Conservation (phyloP, 2,113 vertebrate species). For the Microcebus murinus region DNA sequence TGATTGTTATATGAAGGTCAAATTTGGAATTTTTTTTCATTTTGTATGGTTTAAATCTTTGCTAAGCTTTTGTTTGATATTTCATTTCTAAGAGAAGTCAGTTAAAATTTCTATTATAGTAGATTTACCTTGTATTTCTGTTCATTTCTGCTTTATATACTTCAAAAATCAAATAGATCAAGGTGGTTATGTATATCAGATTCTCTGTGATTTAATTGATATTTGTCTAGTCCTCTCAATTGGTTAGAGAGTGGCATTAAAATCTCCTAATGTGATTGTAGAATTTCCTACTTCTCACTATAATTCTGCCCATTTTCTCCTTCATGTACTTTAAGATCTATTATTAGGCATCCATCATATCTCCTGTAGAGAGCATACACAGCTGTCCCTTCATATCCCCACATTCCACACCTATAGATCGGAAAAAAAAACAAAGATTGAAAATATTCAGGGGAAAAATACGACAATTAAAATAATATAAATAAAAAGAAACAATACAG, state of each 20-base stretch:
- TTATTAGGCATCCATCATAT: neutral
- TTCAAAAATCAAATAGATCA: neutral
- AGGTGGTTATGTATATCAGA: neutral
- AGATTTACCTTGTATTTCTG: neutral
- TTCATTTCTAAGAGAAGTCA: neutral
- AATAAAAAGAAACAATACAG: neutral
- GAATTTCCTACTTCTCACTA: neutral
- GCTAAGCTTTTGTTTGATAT: neutral
- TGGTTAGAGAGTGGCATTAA: slow-evolving; percentile 13
- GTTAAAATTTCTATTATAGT: slow-evolving; percentile 13
- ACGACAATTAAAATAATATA: neutral
- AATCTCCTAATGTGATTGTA: neutral
- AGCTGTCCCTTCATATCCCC: neutral
- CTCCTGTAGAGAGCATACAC: neutral
- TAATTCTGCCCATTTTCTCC: neutral
- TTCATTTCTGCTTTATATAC: neutral
- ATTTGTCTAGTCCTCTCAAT: neutral
- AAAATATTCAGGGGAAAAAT: neutral
- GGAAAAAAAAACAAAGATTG: neutral
- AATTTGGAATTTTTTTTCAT: slow-evolving; percentile 19
- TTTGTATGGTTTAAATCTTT: neutral
- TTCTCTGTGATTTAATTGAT: neutral
- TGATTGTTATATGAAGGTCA: neutral
- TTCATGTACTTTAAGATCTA: neutral
- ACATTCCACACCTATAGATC: neutral